Conservation (phyloP, 2,797 vertebrate species). For the Dermochelys coriacea region DNA sequence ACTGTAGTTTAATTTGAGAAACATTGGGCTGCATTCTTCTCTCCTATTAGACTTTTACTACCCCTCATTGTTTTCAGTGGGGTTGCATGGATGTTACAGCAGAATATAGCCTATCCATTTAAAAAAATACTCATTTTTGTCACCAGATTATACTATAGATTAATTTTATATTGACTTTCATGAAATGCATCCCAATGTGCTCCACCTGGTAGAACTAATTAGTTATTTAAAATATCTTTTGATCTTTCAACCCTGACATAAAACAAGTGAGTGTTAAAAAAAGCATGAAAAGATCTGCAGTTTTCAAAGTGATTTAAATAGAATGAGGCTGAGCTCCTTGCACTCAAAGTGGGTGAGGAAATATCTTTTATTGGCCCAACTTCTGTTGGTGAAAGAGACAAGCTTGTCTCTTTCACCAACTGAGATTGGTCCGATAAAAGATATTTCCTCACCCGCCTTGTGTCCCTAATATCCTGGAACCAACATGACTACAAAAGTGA, state of each 20-base stretch:
- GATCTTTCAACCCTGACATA: neutral
- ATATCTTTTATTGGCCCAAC: neutral
- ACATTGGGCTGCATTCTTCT: neutral
- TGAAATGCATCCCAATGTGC: neutral
- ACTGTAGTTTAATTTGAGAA: neutral
- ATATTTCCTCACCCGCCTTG: neutral
- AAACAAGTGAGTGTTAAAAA: neutral
- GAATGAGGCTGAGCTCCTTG: neutral
- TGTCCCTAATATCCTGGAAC: neutral
- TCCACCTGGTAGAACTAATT: neutral
- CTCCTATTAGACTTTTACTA: neutral
- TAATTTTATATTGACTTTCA: neutral
- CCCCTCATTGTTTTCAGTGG: neutral
- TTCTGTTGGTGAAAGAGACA: neutral
- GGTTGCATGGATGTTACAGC: neutral
- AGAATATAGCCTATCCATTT: neutral
- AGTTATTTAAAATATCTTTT: neutral
- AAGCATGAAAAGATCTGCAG: neutral
- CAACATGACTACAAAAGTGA: neutral
- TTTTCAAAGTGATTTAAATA: neutral
- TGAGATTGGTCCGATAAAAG: neutral
- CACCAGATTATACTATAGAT: neutral
- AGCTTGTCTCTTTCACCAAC: no score
- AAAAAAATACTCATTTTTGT: neutral
- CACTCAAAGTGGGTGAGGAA: neutral